phyloP scores from a whole-genome alignment of 2,113 vertebrate genomes.

The Oostethus manadensis region DNA sequence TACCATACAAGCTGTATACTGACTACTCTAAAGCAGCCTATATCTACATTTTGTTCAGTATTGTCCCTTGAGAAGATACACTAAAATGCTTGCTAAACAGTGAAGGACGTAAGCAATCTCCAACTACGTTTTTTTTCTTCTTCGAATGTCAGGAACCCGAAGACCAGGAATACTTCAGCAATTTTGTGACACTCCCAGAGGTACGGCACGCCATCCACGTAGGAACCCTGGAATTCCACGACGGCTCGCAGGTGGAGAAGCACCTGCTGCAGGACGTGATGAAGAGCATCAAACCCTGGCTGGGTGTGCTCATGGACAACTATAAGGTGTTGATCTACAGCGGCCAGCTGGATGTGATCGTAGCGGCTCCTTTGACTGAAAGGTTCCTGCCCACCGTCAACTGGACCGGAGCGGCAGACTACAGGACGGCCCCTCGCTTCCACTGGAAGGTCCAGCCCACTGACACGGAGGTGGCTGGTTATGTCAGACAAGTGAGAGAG shows the following conservation, averaged over 20 bases:
- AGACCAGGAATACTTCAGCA: constrained; percentile 73
- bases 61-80: too few relatives aligned
- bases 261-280: constrained; percentile 76
- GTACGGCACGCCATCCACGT: constrained; percentile 79
- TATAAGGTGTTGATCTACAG: constrained; percentile 86
- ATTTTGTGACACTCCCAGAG: constrained; percentile 73
- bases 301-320: constrained; percentile 80
- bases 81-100: not conserved
- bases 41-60: too few relatives aligned
- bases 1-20: too few relatives aligned
- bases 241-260: constrained; percentile 73
- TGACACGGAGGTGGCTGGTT: constrained; percentile 81
- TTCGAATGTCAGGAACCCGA: constrained; percentile 65
- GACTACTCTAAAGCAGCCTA: too few relatives aligned
- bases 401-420: constrained; percentile 73
- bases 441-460: constrained; percentile 78
- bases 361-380: constrained; percentile 79
- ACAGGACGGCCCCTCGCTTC: constrained; percentile 60
- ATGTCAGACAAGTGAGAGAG: constrained; percentile 74
- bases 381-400: constrained; percentile 74
- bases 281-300: constrained; percentile 85
- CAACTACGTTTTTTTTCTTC: not conserved
- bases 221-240: constrained; percentile 78
- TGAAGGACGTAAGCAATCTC: not conserved
- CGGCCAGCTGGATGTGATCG: constrained; percentile 84